A percentile compares a stretch with the other conserved stretches of the same genome.
Evolutionary conservation across 30 jellyfish, hydroid and myxozoan genomes (phyloP).

Genomic region (Mastigias papua): DNA sequence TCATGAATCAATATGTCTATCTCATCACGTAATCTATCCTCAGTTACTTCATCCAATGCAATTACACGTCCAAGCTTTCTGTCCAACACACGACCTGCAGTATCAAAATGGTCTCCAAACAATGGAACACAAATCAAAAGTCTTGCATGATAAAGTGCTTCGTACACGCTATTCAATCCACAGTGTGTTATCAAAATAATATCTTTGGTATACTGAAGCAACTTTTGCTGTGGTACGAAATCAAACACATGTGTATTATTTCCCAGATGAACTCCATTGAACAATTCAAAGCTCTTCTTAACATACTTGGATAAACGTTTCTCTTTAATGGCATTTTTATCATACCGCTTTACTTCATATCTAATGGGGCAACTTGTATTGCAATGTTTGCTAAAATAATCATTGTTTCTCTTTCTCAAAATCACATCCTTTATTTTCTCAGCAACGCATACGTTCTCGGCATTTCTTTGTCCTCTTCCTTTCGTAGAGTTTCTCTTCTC

Average conservation of each 20-base stretch:
- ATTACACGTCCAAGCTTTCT: constrained; percentile 44
- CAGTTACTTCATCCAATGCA: background rate
- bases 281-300: background rate
- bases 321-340: too few relatives aligned
- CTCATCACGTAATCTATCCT: background rate
- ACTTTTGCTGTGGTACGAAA: constrained; percentile 58
- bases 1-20: background rate
- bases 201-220: constrained; percentile 10
- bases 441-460: background rate
- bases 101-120: constrained; percentile 73
- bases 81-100: constrained; percentile 52
- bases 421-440: background rate
- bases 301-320: too few relatives aligned
- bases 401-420: background rate
- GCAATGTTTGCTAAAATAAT: background rate
- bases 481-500: too few relatives aligned
- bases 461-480: too few relatives aligned
- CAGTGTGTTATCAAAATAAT: constrained; percentile 36
- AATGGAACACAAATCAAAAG: constrained; percentile 48
- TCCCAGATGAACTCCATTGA: constrained; percentile 16
- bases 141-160: constrained; percentile 51
- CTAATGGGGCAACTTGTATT: background rate
- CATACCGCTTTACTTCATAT: too few relatives aligned
- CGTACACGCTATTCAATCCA: constrained; percentile 66
- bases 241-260: constrained; percentile 15